Evolutionary conservation across 2,888 invertebrate species (phyloP).

Genomic region (Thymelicus sylvestris): DNA sequence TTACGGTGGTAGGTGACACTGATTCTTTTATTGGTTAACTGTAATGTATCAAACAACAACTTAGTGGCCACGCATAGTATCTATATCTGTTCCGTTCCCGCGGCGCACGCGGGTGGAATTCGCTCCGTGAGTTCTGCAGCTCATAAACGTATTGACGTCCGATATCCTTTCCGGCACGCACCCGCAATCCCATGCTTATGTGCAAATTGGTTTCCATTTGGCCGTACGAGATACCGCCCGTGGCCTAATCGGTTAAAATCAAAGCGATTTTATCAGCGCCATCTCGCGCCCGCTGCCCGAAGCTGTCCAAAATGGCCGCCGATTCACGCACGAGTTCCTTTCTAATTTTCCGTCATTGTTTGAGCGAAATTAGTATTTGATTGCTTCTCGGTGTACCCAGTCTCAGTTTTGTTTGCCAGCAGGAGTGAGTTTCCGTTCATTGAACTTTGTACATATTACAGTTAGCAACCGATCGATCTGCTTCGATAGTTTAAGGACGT

Average conservation of each 20-base stretch:
- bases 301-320: constrained; percentile 46
- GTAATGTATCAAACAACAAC: neutral
- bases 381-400: constrained; percentile 53
- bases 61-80: neutral
- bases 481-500: constrained; percentile 29
- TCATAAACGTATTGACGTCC: neutral
- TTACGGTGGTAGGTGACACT: neutral
- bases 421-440: constrained; percentile 33
- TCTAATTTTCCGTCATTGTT: constrained; percentile 76
- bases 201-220: constrained; percentile 24
- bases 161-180: constrained; percentile 9
- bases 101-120: neutral
- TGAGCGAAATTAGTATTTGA: constrained; percentile 72
- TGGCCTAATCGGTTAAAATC: constrained; percentile 36
- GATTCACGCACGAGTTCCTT: constrained; percentile 71
- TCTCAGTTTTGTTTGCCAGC: constrained; percentile 35
- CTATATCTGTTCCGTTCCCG: neutral
- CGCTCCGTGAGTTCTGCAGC: neutral
- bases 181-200: constrained; percentile 24
- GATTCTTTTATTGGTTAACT: neutral
- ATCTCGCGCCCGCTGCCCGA: constrained; percentile 42
- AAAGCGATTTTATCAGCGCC: constrained; percentile 41
- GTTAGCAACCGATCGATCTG: constrained; percentile 18
- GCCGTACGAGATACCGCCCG: constrained; percentile 7
- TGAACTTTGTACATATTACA: constrained; percentile 37